Percentiles rank a stretch among this genome's conserved stretches.
These are phyloP conservation scores for Enteromius treurensis DNA, from an alignment of 2,797 vertebrate species.

Conservation along the genomic window DNA sequence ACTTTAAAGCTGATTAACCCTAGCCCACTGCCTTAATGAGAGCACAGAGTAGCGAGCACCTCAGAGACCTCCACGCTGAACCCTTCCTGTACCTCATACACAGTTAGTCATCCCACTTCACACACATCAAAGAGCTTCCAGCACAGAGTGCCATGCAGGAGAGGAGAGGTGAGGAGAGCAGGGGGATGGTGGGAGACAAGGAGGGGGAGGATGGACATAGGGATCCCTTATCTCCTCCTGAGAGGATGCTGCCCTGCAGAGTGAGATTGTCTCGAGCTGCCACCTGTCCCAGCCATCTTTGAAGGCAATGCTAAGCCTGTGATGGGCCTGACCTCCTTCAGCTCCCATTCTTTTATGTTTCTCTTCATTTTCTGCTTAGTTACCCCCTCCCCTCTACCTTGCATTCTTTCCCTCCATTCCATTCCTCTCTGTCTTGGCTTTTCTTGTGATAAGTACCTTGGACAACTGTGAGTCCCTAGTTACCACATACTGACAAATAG, in stretches of 20 bases:
- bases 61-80: slow-evolving; percentile 65
- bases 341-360: slow-evolving; percentile 97
- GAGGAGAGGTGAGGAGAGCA: slow-evolving; percentile 42
- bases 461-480: slow-evolving; percentile 45
- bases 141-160: slow-evolving; percentile 77
- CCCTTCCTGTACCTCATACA: slow-evolving; percentile 71
- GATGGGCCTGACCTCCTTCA: slow-evolving; percentile 98
- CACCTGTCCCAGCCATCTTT: slow-evolving; percentile 99
- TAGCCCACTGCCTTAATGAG: slow-evolving; percentile 89
- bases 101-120: slow-evolving; percentile 73
- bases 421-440: slow-evolving; percentile 32
- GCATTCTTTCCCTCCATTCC: slow-evolving; percentile 30
- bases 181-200: slow-evolving; percentile 54
- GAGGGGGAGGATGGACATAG: slow-evolving; percentile 75
- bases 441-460: slow-evolving; percentile 57
- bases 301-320: slow-evolving; percentile 96
- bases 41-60: slow-evolving; percentile 83
- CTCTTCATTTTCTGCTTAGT: slow-evolving; percentile 97
- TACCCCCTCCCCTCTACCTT: slow-evolving; percentile 73
- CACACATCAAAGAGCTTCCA: slow-evolving; percentile 92
- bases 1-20: slow-evolving; percentile 95
- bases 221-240: slow-evolving; percentile 95
- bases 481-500: slow-evolving; percentile 41
- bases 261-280: slow-evolving; percentile 97
- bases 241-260: slow-evolving; percentile 87